Evolutionary conservation across 2,113 vertebrate genomes (phyloP).

Genomic region (western clawed frog (Xenopus tropicalis)): UCB_Xtro_10.0 CM004448.2:130128001-130128500

Average conservation of each 20-base stretch:
- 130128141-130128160: conserved; percentile 42
- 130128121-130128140: conserved; percentile 38
- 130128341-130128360: not conserved
- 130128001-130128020: conserved; percentile 19
- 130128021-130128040: conserved; percentile 38
- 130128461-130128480: too few species aligned
- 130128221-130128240: conserved; percentile 40
- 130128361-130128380: not conserved
- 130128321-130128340: conserved; percentile 14
- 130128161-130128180: conserved; percentile 39
- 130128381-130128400: not conserved
- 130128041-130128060: conserved; percentile 21
- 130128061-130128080: conserved; percentile 19
- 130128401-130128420: not conserved
- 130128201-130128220: conserved; percentile 20
- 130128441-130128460: too few species aligned
- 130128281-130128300: conserved; percentile 7
- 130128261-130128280: conserved; percentile 22
- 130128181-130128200: conserved; percentile 14
- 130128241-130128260: conserved; percentile 27
- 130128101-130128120: conserved; percentile 36
- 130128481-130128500: too few species aligned
- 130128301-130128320: conserved; percentile 6
- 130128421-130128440: too few species aligned
- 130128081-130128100: conserved; percentile 22